Evolutionary conservation across 2,797 vertebrate species (phyloP).

Genomic region (Propithecus deckenii): DNA sequence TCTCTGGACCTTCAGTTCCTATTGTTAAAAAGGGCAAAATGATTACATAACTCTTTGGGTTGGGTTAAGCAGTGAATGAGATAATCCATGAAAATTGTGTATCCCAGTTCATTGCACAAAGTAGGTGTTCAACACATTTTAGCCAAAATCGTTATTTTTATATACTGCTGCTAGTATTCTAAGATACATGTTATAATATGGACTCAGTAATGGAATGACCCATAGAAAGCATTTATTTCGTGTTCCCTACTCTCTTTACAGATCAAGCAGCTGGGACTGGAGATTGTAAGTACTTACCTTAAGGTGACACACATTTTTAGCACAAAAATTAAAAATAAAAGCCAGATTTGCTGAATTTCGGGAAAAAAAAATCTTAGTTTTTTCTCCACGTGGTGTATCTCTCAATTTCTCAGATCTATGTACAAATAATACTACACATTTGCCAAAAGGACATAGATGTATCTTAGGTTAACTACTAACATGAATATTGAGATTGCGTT

Average conservation of each 20-base stretch:
- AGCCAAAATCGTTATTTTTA: neutral
- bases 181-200: neutral
- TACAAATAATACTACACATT: neutral
- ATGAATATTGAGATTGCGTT: neutral
- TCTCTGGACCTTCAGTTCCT: neutral
- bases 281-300: neutral
- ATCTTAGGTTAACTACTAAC: neutral
- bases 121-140: neutral
- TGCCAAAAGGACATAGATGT: neutral
- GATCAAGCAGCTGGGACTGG: neutral
- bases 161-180: neutral
- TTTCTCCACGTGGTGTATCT: neutral
- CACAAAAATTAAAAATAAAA: neutral
- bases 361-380: neutral
- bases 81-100: neutral
- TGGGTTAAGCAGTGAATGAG: neutral
- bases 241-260: neutral
- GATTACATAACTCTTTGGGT: neutral
- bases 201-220: neutral
- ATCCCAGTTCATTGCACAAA: neutral
- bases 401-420: neutral
- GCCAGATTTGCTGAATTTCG: neutral
- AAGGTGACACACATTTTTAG: neutral
- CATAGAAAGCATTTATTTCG: neutral
- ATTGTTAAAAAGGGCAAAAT: neutral